Conservation (phyloP, 1,140 invertebrate genomes). For the Asobara japonica region DNA sequence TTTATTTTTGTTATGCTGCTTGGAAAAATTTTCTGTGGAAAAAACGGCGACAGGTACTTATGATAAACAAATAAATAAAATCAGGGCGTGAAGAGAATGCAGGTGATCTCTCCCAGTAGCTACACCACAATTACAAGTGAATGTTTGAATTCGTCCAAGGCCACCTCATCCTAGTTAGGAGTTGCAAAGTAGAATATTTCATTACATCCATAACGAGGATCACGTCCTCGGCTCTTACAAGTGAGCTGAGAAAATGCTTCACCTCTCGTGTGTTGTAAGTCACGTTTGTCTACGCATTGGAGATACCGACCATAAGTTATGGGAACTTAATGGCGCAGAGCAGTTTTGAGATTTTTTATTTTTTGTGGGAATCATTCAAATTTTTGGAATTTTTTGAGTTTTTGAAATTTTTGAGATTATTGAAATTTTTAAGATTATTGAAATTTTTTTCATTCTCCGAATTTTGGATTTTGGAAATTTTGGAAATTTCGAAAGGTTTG, state of each 20-base stretch:
- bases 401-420: no score
- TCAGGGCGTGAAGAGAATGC: slow-evolving; percentile 43
- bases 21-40: neutral
- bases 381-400: no score
- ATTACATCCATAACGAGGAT: slow-evolving; percentile 31
- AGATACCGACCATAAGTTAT: neutral
- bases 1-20: no score
- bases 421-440: no score
- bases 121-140: slow-evolving; percentile 48
- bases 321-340: neutral
- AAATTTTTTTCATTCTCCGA: no score
- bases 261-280: slow-evolving; percentile 21
- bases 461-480: no score
- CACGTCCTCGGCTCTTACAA: slow-evolving; percentile 10
- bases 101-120: slow-evolving; percentile 15
- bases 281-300: slow-evolving; percentile 11
- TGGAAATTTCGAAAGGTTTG: no score
- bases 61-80: slow-evolving; percentile 3
- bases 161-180: slow-evolving; percentile 40
- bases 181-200: slow-evolving; percentile 35
- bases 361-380: no score
- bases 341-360: no score
- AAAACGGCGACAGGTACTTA: neutral
- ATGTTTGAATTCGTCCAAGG: slow-evolving; percentile 55
- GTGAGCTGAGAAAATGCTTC: neutral